Conservation (phyloP, 1,140 invertebrate species). For the Teleopsis dalmanni region DNA sequence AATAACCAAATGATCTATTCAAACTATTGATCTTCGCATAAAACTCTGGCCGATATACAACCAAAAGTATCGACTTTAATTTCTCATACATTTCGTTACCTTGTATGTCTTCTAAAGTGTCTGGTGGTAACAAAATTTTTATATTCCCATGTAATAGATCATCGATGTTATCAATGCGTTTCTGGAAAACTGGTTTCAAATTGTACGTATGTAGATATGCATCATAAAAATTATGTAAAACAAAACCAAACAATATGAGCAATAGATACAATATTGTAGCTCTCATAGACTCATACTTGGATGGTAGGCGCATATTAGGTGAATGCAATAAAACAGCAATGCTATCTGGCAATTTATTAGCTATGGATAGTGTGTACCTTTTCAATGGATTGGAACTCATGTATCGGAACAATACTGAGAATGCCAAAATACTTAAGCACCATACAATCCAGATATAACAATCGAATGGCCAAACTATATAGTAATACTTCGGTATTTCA, state of each 20-base stretch:
- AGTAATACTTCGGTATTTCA: slow-evolving; percentile 36
- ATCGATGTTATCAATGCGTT: slow-evolving; percentile 22
- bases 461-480: slow-evolving; percentile 34
- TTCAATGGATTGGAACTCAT: slow-evolving; percentile 13
- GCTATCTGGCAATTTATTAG: slow-evolving; percentile 21
- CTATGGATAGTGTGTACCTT: no score
- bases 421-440: slow-evolving; percentile 19
- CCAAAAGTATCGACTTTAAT: no score
- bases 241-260: slow-evolving; percentile 26
- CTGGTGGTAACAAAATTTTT: slow-evolving; percentile 22
- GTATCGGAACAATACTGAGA: slow-evolving; percentile 26
- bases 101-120: slow-evolving; percentile 26
- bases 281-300: slow-evolving; percentile 16
- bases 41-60: slow-evolving; percentile 26
- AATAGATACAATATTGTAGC: slow-evolving; percentile 23
- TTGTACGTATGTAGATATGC: slow-evolving; percentile 32
- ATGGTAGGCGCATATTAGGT: slow-evolving; percentile 24
- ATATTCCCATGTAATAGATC: slow-evolving; percentile 25
- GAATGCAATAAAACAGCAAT: slow-evolving; percentile 26
- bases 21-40: slow-evolving; percentile 18
- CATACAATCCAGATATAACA: slow-evolving; percentile 30
- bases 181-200: slow-evolving; percentile 34
- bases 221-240: slow-evolving; percentile 27
- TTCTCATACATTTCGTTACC: slow-evolving; percentile 18
- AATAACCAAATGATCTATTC: slow-evolving; percentile 23